Evolutionary conservation across 2,797 vertebrate genomes (phyloP), one percentile per base, ranked within the genome.

Genomic region (Enteromius fasciolatus): DNA sequence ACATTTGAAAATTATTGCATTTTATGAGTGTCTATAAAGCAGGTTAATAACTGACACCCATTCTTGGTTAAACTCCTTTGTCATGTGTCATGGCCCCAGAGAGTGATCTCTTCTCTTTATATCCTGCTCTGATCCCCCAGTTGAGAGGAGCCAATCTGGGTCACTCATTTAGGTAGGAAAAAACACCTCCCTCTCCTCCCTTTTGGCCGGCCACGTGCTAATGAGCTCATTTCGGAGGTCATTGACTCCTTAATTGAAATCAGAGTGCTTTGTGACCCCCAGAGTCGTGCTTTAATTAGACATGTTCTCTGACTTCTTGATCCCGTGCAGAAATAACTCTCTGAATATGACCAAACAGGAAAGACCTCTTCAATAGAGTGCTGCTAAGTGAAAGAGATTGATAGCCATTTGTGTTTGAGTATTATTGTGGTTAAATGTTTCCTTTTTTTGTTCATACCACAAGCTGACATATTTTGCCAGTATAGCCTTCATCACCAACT

Each of bases 191-290:
- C 82, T 59, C 82, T 75, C 84, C 86, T 90, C 88, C 89, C 89
- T 78, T 52, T 87, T 86, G 88, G 82, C 87, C 84, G 52, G 84
- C 84, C 90, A 90, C 84, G 84, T 90, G 89, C 86, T 88, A 87
- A 92, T 88, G 89, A 90, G 87, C 88, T 90, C 73, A 75, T 87
- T 82, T 89, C 84, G 39, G 85, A 88, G 85, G 87, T 88, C 84
- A 81, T n/a, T 78, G 72, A 76, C 78, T 81, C 57, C 76, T 68
- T 87, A 90, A 90, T 88, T 90, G 86, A 77, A 85, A 85, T 73
- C 48, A 28, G 68, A 83, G 50, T 44, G 72, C 77, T 86, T 74
- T 80, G 61, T 81, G 81, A 85, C 85, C 81, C 67, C 84, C 83
- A 77, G 61, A 86, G 84, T 81, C 36, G 8, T 36, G 78, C 82